These are phyloP conservation scores for Zophobas morio DNA, from an alignment of 1,140 invertebrate genomes.

Conservation along the genomic window DNA sequence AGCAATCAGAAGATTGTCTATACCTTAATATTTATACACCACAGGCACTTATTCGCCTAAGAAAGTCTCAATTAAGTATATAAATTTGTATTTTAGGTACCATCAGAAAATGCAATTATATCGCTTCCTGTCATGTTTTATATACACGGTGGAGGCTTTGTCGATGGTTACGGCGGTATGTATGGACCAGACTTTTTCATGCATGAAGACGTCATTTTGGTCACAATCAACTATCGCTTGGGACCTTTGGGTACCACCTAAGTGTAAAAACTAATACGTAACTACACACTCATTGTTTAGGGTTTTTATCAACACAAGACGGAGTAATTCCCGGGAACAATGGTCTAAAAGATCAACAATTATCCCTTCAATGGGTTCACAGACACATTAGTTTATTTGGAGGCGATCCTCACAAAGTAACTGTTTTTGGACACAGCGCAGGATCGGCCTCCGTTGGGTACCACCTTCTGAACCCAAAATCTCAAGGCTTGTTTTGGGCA, in stretches of 20 bases:
- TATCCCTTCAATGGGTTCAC: too few species aligned
- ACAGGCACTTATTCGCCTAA: not conserved
- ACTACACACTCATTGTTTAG: not conserved
- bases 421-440: too few species aligned
- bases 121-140: constrained; percentile 74
- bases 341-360: too few species aligned
- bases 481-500: too few species aligned
- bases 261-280: not conserved
- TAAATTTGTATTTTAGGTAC: not conserved
- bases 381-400: too few species aligned
- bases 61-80: not conserved
- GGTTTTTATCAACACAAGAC: too few species aligned
- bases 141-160: constrained; percentile 80
- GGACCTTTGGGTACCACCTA: constrained; percentile 41
- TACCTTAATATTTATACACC: constrained; percentile 50
- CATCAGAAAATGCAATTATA: not conserved
- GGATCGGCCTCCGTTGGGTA: too few species aligned
- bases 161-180: constrained; percentile 65
- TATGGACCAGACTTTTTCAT: constrained; percentile 72
- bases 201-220: constrained; percentile 72
- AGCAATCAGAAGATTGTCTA: constrained; percentile 46
- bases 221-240: constrained; percentile 74
- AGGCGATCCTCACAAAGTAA: too few species aligned
- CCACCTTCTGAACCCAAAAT: too few species aligned
- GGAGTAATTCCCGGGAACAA: too few species aligned